Conservation (phyloP, 30 jellyfish, hydroid and myxozoan genomes). For the Clytia hemisphaerica region DNA sequence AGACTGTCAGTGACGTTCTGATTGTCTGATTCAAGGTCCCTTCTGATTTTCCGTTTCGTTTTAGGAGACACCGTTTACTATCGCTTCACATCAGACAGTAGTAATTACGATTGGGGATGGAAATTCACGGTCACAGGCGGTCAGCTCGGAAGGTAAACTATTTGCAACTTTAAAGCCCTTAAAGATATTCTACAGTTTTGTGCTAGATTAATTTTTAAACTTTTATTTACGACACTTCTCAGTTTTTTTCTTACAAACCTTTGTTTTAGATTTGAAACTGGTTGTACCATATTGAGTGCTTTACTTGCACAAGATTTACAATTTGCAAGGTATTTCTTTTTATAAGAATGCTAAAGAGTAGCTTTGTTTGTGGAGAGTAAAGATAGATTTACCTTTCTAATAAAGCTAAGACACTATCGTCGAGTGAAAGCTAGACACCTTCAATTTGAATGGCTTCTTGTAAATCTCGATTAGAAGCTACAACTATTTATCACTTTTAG, state of each 20-base stretch:
- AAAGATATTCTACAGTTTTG: no score
- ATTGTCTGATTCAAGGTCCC: background rate
- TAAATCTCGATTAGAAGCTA: no score
- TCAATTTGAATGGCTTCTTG: no score
- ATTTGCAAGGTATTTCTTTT: constrained; percentile 79
- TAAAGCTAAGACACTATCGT: no score
- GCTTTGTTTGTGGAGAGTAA: no score
- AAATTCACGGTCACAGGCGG: constrained; percentile 92
- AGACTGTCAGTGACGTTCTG: no score
- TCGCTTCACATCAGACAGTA: constrained; percentile 72
- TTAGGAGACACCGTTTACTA: constrained; percentile 84
- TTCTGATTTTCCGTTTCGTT: background rate
- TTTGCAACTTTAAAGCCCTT: background rate
- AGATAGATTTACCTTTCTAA: no score
- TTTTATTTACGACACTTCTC: no score
- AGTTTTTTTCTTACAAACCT: background rate
- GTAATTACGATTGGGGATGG: constrained; percentile 96
- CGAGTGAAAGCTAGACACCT: no score
- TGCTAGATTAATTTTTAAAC: no score
- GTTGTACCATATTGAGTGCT: constrained; percentile 73
- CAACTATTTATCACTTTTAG: no score
- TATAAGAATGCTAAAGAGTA: no score
- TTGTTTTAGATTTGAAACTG: constrained; percentile 87
- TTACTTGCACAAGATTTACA: constrained; percentile 83
- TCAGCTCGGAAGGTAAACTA: constrained; percentile 74